Conservation (phyloP, 2,113 vertebrate genomes). For the Ardeotis arabs region DNA sequence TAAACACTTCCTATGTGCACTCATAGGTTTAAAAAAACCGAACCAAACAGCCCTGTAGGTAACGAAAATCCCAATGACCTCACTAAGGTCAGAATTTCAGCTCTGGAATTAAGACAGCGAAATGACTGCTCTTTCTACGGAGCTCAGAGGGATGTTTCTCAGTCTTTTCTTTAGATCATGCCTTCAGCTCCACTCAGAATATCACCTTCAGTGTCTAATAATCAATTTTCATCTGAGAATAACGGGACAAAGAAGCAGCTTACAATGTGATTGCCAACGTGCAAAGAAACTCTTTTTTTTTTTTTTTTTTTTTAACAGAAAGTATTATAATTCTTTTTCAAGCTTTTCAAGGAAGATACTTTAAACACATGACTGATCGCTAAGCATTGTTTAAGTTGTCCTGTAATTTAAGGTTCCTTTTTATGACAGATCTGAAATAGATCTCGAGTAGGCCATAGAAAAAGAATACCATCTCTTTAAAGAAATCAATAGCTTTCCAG, state of each 20-base stretch:
- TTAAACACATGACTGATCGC: not conserved
- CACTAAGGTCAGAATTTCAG: not conserved
- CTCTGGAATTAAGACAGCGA: not conserved
- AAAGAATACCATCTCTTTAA: constrained; percentile 62
- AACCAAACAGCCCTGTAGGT: not conserved
- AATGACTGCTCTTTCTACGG: not conserved
- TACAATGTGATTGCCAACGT: not conserved
- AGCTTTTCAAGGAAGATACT: not conserved
- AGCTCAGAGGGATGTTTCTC: not conserved
- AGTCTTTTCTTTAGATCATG: not conserved
- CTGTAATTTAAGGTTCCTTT: constrained; percentile 44
- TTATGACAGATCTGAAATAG: constrained; percentile 70
- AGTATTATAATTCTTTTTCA: not conserved
- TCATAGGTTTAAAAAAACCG: not conserved
- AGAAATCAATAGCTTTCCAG: constrained; percentile 76
- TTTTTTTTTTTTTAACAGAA: not conserved
- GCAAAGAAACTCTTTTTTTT: not conserved
- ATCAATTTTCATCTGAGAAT: not conserved
- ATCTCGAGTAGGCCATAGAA: constrained; percentile 56
- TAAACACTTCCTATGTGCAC: not conserved
- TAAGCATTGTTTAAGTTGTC: constrained; percentile 52
- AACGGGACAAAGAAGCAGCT: not conserved
- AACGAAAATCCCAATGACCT: not conserved
- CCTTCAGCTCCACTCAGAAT: not conserved
- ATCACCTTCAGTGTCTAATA: not conserved